A percentile compares a stretch with the other conserved stretches of the same genome.
Evolutionary conservation across 2,797 vertebrate species (phyloP).

Genomic region (Manis pentadactyla): DNA sequence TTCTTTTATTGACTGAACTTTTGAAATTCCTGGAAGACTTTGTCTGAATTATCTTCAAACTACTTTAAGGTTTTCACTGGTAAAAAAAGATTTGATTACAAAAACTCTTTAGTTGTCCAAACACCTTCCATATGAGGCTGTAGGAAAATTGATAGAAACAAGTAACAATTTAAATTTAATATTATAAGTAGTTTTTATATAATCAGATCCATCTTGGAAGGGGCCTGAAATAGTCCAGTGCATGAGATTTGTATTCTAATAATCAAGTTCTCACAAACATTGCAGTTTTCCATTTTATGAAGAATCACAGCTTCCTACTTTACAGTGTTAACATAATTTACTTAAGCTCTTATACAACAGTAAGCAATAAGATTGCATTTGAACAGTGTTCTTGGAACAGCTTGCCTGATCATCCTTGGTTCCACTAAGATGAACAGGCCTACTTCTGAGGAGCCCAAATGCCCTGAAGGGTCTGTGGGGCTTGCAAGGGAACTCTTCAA

Average conservation of each 20-base stretch:
- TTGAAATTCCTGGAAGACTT: not conserved
- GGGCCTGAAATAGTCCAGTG: not conserved
- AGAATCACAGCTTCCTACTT: not conserved
- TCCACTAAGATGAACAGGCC: not conserved
- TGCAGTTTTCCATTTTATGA: slow-evolving; percentile 19
- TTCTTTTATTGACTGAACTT: not conserved
- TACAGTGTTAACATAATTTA: not conserved
- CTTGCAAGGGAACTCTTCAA: not conserved
- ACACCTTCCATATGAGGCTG: not conserved
- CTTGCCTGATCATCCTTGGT: not conserved
- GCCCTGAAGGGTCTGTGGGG: not conserved
- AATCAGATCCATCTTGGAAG: not conserved
- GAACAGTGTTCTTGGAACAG: not conserved
- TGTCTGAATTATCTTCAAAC: not conserved
- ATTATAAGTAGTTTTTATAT: not conserved
- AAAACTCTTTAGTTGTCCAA: not conserved
- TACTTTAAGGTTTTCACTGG: not conserved
- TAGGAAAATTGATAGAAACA: not conserved
- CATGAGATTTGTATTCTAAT: not conserved
- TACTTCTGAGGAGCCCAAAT: not conserved
- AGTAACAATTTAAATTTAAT: not conserved
- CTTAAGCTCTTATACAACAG: not conserved
- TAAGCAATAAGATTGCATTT: not conserved
- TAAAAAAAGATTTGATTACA: not conserved
- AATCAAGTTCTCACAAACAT: not conserved